phyloP scores from a whole-genome alignment of 2,113 vertebrate genomes.

The Python bivittatus region DNA sequence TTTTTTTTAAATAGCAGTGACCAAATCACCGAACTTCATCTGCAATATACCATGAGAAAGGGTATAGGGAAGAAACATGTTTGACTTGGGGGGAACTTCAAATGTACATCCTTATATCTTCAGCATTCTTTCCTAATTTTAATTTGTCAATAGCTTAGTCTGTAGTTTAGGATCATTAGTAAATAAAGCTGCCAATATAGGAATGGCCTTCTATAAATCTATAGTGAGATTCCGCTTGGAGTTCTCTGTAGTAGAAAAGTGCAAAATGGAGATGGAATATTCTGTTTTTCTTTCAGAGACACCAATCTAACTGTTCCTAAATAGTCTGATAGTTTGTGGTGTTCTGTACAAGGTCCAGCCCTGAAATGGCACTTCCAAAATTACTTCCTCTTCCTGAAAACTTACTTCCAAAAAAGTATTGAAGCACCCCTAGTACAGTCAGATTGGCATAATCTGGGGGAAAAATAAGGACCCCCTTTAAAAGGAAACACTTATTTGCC shows the following conservation, averaged over 20 bases:
- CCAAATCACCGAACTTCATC: conserved; percentile 41
- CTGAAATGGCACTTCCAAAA: background rate
- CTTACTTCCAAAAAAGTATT: background rate
- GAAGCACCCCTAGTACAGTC: background rate
- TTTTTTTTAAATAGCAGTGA: conserved; percentile 15
- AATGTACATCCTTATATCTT: background rate
- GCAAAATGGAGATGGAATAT: background rate
- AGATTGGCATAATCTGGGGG: background rate
- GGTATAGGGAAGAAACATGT: background rate
- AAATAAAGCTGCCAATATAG: background rate
- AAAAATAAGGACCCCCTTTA: background rate
- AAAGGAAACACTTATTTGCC: background rate
- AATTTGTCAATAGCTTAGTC: background rate
- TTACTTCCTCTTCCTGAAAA: background rate
- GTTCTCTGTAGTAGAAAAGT: background rate
- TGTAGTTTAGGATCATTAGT: background rate
- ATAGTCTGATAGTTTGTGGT: background rate
- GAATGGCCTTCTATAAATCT: background rate
- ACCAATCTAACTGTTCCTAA: background rate
- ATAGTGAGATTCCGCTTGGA: background rate
- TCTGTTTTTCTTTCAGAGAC: background rate
- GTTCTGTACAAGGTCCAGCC: background rate
- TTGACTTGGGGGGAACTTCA: background rate
- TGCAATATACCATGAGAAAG: conserved; percentile 20
- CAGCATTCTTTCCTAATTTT: background rate